phyloP scores from a whole-genome alignment of 2,797 vertebrate genomes.

The Petrocephalus schoutedeni region DNA sequence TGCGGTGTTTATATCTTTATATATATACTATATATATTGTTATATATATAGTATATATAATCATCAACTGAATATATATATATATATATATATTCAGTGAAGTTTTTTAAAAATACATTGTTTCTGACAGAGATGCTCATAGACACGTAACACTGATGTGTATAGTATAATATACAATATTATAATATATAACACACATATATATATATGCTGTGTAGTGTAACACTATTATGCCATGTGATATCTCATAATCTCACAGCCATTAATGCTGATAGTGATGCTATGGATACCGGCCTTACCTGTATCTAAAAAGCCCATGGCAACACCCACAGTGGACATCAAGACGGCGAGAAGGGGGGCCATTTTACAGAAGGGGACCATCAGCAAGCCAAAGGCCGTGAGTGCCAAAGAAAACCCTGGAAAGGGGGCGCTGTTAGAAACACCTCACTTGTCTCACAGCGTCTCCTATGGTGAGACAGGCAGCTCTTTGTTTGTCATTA shows the following conservation, averaged over 20 bases:
- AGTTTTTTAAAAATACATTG: no score
- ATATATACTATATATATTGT: no score
- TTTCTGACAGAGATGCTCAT: no score
- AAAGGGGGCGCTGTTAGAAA: conserved; percentile 7
- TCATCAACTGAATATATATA: no score
- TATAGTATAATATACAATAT: no score
- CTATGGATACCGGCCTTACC: conserved; percentile 53
- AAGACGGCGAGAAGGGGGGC: conserved; percentile 57
- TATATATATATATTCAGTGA: no score
- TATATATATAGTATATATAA: no score
- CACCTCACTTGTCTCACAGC: background rate
- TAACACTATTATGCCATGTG: background rate
- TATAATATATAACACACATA: no score
- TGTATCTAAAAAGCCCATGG: conserved; percentile 84
- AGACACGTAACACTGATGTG: no score
- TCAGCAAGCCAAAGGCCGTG: conserved; percentile 71
- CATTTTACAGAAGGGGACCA: conserved; percentile 74
- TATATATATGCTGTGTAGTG: background rate
- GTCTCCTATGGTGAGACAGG: background rate
- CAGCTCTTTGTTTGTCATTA: background rate
- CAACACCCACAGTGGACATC: conserved; percentile 76
- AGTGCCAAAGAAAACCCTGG: conserved; percentile 74
- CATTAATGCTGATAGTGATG: background rate
- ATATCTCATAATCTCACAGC: background rate
- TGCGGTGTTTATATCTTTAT: no score